Conservation (phyloP, 2,888 invertebrate genomes). For the Campaea margaritaria region DNA sequence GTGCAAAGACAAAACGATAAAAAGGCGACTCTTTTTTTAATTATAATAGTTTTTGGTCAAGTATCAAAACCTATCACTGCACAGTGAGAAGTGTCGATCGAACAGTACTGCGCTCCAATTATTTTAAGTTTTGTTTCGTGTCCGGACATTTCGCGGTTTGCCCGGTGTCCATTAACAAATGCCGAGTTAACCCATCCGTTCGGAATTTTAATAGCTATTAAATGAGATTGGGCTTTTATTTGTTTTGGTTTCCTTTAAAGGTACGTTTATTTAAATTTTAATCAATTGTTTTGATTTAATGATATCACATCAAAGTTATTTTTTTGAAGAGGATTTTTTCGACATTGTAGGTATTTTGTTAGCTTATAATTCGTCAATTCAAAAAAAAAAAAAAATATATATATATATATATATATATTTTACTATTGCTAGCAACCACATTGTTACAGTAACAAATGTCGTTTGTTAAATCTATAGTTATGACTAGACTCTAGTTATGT, state of each 20-base stretch:
- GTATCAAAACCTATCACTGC: constrained; percentile 56
- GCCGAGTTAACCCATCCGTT: constrained; percentile 56
- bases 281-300: background rate
- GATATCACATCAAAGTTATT: no score
- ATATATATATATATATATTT: no score
- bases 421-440: no score
- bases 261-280: background rate
- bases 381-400: no score
- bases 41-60: background rate
- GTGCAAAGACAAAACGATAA: no score
- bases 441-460: no score
- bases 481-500: no score
- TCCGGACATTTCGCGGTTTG: constrained; percentile 78
- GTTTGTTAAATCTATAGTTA: no score
- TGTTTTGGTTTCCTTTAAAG: background rate
- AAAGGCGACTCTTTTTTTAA: no score
- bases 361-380: no score
- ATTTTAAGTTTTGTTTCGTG: constrained; percentile 85
- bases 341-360: no score
- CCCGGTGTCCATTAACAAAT: constrained; percentile 74
- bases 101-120: constrained; percentile 78
- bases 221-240: constrained; percentile 63
- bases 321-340: no score
- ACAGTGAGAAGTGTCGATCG: constrained; percentile 52
- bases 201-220: constrained; percentile 67